Percentiles rank a stretch among this genome's conserved stretches.
Evolutionary conservation across 2,797 vertebrate species (phyloP).

Genomic region (Leptoclinus maculatus): DNA sequence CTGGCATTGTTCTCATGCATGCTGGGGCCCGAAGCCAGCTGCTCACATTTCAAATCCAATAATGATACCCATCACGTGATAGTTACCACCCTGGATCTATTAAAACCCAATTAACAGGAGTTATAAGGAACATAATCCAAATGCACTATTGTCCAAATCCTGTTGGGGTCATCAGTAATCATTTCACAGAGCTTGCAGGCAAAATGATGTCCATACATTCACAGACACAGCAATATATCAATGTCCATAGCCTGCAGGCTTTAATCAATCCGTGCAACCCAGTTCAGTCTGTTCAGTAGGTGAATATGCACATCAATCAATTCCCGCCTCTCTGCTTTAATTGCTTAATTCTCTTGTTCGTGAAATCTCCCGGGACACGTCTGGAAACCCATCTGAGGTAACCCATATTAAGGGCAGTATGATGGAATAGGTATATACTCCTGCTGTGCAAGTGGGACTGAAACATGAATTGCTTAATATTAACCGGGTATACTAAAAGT

Average conservation of each 20-base stretch:
- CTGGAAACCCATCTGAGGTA: conserved; percentile 49
- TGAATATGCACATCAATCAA: conserved; percentile 73
- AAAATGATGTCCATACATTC: conserved; percentile 57
- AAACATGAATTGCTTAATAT: conserved; percentile 47
- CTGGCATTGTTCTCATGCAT: conserved; percentile 23
- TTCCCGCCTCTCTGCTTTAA: conserved; percentile 65
- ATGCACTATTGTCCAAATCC: conserved; percentile 66
- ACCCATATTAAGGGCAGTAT: conserved; percentile 44
- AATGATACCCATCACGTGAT: conserved; percentile 47
- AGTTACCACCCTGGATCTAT: conserved; percentile 67
- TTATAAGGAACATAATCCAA: conserved; percentile 70
- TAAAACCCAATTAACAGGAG: conserved; percentile 74
- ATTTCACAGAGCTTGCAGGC: conserved; percentile 63
- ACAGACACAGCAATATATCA: conserved; percentile 68
- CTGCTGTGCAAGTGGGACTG: conserved; percentile 36
- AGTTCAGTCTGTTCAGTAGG: conserved; percentile 61
- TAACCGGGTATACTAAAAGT: conserved; percentile 12
- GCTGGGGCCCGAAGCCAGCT: conserved; percentile 34
- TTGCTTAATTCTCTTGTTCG: conserved; percentile 73
- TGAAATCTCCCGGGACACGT: conserved; percentile 54
- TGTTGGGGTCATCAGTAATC: conserved; percentile 75
- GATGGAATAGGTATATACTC: conserved; percentile 53
- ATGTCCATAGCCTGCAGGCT: conserved; percentile 49
- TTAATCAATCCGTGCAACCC: conserved; percentile 75
- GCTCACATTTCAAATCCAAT: conserved; percentile 65